Evolutionary conservation across 2,797 vertebrate genomes (phyloP).

Genomic region (Eulemur mongoz): DNA sequence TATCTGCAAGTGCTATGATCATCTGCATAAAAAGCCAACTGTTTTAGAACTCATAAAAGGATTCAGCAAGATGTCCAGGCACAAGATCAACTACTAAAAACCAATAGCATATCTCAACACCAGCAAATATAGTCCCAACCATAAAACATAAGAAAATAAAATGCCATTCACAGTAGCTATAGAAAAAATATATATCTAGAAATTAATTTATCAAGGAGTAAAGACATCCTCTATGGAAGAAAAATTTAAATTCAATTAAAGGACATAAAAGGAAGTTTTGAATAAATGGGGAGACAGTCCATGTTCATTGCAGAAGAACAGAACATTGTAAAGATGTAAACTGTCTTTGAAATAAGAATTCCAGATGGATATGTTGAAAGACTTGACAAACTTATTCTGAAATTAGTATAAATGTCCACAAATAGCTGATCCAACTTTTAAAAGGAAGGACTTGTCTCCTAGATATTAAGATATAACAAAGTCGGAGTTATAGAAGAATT

Average conservation of each 20-base stretch:
- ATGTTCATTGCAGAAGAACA: not conserved
- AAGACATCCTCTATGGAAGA: not conserved
- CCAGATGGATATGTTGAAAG: not conserved
- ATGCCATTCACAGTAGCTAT: not conserved
- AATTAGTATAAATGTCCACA: not conserved
- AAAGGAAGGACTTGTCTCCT: not conserved
- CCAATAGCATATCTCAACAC: not conserved
- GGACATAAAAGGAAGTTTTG: not conserved
- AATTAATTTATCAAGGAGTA: not conserved
- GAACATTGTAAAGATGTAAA: not conserved
- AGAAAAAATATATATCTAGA: not conserved
- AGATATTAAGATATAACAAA: not conserved
- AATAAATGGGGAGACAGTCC: constrained; percentile 12
- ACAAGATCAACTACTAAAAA: not conserved
- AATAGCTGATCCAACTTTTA: not conserved
- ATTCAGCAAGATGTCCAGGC: not conserved
- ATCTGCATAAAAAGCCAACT: not conserved
- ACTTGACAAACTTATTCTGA: not conserved
- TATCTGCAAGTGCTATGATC: not conserved
- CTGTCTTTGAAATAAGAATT: not conserved
- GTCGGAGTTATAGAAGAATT: not conserved
- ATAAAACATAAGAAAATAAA: not conserved
- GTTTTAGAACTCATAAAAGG: not conserved
- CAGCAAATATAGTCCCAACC: not conserved
- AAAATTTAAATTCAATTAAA: constrained; percentile 33